phyloP scores from a whole-genome alignment of 2,113 vertebrate species.

The Xiphorhynchus elegans region DNA sequence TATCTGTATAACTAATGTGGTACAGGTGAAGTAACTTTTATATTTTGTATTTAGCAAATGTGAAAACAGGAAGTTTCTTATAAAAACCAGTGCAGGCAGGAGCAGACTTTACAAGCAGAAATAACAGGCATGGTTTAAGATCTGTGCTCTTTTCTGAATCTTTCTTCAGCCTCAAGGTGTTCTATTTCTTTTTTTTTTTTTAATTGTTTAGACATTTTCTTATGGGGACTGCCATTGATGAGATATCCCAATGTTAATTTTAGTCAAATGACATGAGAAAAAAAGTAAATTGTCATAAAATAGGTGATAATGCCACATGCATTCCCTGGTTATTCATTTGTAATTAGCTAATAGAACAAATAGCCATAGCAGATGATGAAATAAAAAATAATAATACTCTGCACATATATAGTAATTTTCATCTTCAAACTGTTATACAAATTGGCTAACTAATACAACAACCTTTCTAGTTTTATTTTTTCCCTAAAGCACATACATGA shows the following conservation, averaged over 20 bases:
- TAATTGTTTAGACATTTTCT: background rate
- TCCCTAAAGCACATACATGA: background rate
- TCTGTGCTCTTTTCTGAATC: background rate
- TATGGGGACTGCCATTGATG: background rate
- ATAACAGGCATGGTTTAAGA: background rate
- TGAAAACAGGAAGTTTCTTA: background rate
- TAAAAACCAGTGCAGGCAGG: background rate
- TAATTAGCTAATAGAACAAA: background rate
- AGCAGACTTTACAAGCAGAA: background rate
- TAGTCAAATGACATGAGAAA: background rate
- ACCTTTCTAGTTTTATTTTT: background rate
- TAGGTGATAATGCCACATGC: background rate
- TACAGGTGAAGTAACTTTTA: background rate
- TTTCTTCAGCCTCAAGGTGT: background rate
- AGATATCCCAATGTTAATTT: background rate
- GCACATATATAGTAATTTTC: background rate
- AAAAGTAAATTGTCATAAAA: background rate
- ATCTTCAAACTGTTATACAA: background rate
- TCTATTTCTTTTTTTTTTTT: background rate
- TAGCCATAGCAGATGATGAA: background rate
- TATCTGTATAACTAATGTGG: fast-evolving
- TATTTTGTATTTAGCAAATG: background rate
- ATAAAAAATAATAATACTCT: background rate
- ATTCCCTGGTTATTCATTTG: background rate
- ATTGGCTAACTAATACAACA: background rate